Evolutionary conservation across 2,113 vertebrate genomes (phyloP).

Genomic region (Siniperca knerii): DNA sequence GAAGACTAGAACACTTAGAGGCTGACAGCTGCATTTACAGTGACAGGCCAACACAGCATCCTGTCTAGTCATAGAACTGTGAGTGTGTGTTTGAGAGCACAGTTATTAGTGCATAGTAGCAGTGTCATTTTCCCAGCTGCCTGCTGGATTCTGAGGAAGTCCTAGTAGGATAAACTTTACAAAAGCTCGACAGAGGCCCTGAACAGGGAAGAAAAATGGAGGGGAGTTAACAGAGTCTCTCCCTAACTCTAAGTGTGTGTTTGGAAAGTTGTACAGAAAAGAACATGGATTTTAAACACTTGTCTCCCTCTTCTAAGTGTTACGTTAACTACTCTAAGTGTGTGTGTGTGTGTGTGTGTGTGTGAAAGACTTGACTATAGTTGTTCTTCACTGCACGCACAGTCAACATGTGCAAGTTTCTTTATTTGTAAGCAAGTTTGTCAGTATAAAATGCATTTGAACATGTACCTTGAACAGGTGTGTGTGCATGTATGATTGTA

Average conservation of each 20-base stretch:
- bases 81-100: background rate
- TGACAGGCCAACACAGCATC: conserved; percentile 43
- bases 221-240: background rate
- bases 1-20: conserved; percentile 34
- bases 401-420: background rate
- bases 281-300: background rate
- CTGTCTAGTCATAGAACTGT: conserved; percentile 28
- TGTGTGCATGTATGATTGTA: background rate
- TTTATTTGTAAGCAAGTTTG: too few relatives aligned
- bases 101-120: conserved; percentile 37
- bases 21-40: conserved; percentile 58
- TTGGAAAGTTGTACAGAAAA: background rate
- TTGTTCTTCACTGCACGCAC: too few relatives aligned
- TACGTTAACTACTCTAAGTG: background rate
- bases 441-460: background rate
- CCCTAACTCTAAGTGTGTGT: background rate
- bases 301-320: background rate
- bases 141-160: conserved; percentile 57
- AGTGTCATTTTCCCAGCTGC: conserved; percentile 55
- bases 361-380: background rate
- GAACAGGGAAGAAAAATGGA: background rate
- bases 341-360: fast-evolving
- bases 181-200: conserved; percentile 30
- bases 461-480: background rate
- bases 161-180: conserved; percentile 38